These are phyloP conservation scores for Rhopalosiphum padi DNA, from an alignment of 1,140 invertebrate species.

Conservation along the genomic window DNA sequence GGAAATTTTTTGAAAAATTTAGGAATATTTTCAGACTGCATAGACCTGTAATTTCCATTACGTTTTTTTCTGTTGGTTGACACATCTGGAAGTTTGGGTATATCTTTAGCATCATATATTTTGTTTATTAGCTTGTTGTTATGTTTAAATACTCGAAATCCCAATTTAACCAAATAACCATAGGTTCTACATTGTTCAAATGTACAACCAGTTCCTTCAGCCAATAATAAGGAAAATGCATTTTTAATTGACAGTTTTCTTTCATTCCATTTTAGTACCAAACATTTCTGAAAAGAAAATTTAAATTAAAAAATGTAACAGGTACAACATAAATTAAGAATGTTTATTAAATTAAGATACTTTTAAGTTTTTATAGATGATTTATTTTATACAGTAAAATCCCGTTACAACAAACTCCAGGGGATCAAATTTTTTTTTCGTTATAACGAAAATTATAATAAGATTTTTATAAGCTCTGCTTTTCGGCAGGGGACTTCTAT, in stretches of 20 bases:
- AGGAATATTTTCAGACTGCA: neutral
- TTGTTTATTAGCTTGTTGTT: constrained; percentile 21
- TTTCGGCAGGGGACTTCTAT: no score
- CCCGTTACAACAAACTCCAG: no score
- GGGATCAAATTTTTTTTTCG: no score
- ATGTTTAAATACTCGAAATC: constrained; percentile 64
- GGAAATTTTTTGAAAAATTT: neutral
- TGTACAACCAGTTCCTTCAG: constrained; percentile 64
- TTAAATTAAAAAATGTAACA: constrained; percentile 37
- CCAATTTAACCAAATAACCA: constrained; percentile 68
- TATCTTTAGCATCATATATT: neutral
- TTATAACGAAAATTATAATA: no score
- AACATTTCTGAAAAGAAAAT: constrained; percentile 67
- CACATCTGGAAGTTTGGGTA: neutral
- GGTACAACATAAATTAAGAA: neutral
- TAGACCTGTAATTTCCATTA: neutral
- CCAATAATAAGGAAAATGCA: constrained; percentile 68
- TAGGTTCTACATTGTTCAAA: constrained; percentile 71
- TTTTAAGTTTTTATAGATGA: neutral
- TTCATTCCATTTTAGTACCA: constrained; percentile 65
- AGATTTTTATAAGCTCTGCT: no score
- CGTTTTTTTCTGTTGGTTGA: neutral
- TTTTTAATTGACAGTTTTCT: constrained; percentile 65
- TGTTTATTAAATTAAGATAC: neutral
- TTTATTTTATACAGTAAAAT: neutral